Evolutionary conservation across 2,797 vertebrate genomes (phyloP).

Genomic region (Rousettus madagascariensis): DNA sequence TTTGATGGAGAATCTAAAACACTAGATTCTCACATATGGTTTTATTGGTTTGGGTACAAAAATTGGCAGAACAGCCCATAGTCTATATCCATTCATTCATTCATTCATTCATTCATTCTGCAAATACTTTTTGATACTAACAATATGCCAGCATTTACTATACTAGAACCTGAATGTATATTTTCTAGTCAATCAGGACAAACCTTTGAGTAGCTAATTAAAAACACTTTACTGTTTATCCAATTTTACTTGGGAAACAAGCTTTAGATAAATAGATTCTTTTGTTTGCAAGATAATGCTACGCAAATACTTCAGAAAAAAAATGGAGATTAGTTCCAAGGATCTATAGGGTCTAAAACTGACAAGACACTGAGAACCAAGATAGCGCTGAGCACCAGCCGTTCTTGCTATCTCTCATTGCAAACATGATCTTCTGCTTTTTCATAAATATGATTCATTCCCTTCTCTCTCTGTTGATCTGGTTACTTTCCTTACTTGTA

Average conservation of each 20-base stretch:
- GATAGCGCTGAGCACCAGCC: background rate
- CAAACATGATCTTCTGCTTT: background rate
- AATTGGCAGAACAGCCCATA: background rate
- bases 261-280: background rate
- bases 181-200: background rate
- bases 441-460: background rate
- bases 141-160: background rate
- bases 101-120: background rate
- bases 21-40: background rate
- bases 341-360: background rate
- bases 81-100: background rate
- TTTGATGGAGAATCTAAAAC: background rate
- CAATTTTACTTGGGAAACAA: background rate
- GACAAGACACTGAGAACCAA: background rate
- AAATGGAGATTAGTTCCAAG: background rate
- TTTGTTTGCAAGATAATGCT: background rate
- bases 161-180: background rate
- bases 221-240: background rate
- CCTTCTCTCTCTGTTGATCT: background rate
- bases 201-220: slow-evolving; percentile 2
- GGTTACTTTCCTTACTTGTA: background rate
- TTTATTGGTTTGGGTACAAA: background rate
- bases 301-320: slow-evolving; percentile 16
- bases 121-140: background rate
- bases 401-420: background rate